Conservation (phyloP, 2,113 vertebrate genomes). For the Mastomys coucha region DNA sequence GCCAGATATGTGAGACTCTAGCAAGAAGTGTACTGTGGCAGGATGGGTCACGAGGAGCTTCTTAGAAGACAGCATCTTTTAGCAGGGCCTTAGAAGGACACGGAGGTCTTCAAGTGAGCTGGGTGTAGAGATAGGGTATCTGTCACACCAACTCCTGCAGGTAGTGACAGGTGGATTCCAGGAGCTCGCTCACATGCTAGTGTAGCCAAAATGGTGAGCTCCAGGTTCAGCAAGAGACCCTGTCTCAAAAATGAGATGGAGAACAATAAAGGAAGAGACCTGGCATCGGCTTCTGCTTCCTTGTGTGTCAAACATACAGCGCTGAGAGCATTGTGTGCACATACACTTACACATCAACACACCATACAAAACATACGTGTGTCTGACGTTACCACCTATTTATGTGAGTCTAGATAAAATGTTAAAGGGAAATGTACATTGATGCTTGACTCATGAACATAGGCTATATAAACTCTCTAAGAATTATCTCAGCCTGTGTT, state of each 20-base stretch:
- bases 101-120: neutral
- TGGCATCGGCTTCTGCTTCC: neutral
- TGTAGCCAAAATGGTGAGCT: neutral
- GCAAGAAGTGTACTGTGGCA: neutral
- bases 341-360: neutral
- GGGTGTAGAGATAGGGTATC: neutral
- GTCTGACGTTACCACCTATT: slow-evolving; percentile 17
- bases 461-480: neutral
- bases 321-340: too few species aligned
- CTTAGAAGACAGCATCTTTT: neutral
- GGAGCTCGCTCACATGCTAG: neutral
- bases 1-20: neutral
- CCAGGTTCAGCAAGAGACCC: neutral
- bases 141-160: neutral
- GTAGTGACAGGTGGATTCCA: too few species aligned
- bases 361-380: neutral
- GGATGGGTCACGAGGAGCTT: neutral
- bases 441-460: neutral
- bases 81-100: neutral
- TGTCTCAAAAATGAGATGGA: neutral
- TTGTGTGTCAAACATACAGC: neutral
- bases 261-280: neutral
- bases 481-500: neutral
- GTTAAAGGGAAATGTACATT: neutral
- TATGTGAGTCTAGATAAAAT: neutral